These are phyloP conservation scores for Ambastaia sidthimunki DNA, from an alignment of 2,797 vertebrate genomes.

Conservation along the genomic window DNA sequence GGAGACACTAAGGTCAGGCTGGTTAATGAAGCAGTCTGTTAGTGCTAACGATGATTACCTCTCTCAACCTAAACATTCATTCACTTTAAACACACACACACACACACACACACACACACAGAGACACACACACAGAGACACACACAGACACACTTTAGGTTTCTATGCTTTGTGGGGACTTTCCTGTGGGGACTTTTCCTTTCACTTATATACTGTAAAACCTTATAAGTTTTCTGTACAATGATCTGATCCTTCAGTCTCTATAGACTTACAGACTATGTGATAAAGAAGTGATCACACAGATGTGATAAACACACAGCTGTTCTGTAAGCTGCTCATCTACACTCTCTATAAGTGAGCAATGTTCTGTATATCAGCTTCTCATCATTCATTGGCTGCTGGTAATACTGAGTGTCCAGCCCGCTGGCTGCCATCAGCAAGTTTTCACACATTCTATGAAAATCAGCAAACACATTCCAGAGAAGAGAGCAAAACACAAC, in stretches of 20 bases:
- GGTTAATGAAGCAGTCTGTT: conserved; percentile 64
- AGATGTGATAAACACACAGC: not conserved
- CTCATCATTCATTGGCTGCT: conserved; percentile 24
- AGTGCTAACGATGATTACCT: conserved; percentile 65
- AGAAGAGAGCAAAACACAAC: conserved; percentile 6
- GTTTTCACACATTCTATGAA: conserved; percentile 2
- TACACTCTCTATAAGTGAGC: not conserved
- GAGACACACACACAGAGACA: not conserved
- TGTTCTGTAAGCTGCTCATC: conserved; percentile 1
- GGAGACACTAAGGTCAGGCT: conserved; percentile 50
- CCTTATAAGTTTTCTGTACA: too few relatives aligned
- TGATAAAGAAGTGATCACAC: too few relatives aligned
- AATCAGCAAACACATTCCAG: not conserved
- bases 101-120: conserved; percentile 25
- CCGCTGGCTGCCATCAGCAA: conserved; percentile 5
- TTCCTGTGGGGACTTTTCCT: too few relatives aligned
- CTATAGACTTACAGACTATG: too few relatives aligned
- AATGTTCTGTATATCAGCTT: conserved; percentile 10
- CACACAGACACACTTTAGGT: not conserved
- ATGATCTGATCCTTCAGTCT: too few relatives aligned
- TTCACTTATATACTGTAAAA: too few relatives aligned
- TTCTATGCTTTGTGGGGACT: too few relatives aligned
- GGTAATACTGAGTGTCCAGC: not conserved
- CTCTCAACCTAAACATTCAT: conserved; percentile 43
- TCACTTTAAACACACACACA: conserved; percentile 20